Conservation (phyloP, 2,888 invertebrate species). For the Sarcophaga rosellei region DNA sequence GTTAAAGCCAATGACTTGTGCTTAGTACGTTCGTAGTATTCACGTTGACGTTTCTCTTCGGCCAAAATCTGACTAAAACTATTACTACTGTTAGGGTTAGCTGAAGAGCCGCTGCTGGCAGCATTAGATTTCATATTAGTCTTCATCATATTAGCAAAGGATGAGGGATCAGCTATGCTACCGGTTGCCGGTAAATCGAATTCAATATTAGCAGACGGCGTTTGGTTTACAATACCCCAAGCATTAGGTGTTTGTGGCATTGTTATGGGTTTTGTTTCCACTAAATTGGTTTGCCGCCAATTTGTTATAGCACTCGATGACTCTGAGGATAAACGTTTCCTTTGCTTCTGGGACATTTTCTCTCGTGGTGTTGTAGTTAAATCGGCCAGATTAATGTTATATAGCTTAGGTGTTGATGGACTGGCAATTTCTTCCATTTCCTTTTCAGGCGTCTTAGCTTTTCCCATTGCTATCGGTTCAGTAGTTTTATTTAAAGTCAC, state of each 20-base stretch:
- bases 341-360: constrained; percentile 84
- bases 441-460: constrained; percentile 62
- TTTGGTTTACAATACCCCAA: constrained; percentile 73
- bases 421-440: constrained; percentile 65
- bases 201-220: constrained; percentile 59
- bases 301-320: constrained; percentile 60
- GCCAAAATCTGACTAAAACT: constrained; percentile 85
- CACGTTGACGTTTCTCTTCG: constrained; percentile 88
- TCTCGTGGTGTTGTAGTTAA: constrained; percentile 76
- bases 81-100: constrained; percentile 74
- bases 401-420: constrained; percentile 66
- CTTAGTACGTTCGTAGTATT: constrained; percentile 86
- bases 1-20: constrained; percentile 88
- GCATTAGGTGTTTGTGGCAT: constrained; percentile 74
- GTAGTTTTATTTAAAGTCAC: constrained; percentile 75
- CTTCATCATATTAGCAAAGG: constrained; percentile 79
- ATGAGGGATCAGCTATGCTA: constrained; percentile 74
- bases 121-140: constrained; percentile 50
- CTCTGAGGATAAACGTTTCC: constrained; percentile 82
- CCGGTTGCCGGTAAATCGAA: constrained; percentile 71
- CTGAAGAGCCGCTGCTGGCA: not conserved
- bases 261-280: constrained; percentile 69
- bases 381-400: constrained; percentile 76
- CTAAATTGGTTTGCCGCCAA: constrained; percentile 70
- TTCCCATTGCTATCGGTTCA: constrained; percentile 6